phyloP scores from a whole-genome alignment of 2,113 vertebrate species.

The Formicarius rufipectus region DNA sequence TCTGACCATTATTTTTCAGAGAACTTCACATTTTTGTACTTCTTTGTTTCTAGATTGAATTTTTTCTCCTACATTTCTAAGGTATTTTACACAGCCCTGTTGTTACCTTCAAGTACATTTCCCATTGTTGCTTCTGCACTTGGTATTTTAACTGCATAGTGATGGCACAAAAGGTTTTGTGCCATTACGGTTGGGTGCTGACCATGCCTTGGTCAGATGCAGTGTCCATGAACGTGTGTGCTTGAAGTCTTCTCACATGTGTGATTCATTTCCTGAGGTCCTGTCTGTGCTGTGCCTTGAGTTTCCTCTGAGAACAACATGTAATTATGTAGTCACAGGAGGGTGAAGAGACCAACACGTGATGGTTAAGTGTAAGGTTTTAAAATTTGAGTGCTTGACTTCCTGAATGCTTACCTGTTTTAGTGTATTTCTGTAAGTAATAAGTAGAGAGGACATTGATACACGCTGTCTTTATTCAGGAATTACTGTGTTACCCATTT shows the following conservation, averaged over 20 bases:
- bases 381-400: not conserved
- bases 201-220: not conserved
- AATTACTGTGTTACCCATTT: not conserved
- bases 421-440: not conserved
- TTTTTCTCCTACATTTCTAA: not conserved
- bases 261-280: slow-evolving; percentile 18
- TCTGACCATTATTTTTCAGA: not conserved
- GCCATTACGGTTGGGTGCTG: not conserved
- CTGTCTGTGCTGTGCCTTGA: accelerated
- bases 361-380: not conserved
- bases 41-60: not conserved
- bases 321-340: not conserved
- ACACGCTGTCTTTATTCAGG: accelerated
- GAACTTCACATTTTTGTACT: not conserved
- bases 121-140: not conserved
- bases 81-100: not conserved
- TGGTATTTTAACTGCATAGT: not conserved
- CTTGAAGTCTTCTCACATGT: not conserved
- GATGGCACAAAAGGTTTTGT: not conserved
- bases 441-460: not conserved
- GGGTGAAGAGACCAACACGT: not conserved
- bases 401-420: not conserved
- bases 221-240: not conserved
- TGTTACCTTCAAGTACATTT: not conserved
- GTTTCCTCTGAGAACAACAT: not conserved